A percentile compares a stretch with the other conserved stretches of the same genome.
Conservation (phyloP, 2,113 vertebrate genomes). For the Asarcornis scutulata region DNA sequence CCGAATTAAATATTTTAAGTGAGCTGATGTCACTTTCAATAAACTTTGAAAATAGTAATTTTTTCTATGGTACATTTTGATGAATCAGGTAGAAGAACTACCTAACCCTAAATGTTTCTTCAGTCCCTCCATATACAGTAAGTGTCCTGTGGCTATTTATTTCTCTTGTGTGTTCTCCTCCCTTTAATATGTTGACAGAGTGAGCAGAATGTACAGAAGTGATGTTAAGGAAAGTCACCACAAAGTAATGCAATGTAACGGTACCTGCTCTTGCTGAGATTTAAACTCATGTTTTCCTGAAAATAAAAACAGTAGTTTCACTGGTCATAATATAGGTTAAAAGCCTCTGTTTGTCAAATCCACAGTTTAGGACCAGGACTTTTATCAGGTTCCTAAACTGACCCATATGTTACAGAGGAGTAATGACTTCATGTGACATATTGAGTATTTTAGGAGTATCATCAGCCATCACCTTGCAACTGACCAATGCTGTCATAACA, state of each 20-base stretch:
- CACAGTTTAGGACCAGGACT: neutral
- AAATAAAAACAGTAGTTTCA: neutral
- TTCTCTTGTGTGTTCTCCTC: neutral
- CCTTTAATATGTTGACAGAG: neutral
- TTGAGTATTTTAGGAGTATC: neutral
- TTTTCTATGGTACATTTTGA: neutral
- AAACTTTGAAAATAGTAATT: neutral
- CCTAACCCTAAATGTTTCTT: neutral
- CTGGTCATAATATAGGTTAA: neutral
- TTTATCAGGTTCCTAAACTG: neutral
- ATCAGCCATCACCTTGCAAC: neutral
- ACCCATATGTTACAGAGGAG: neutral
- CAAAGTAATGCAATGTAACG: neutral
- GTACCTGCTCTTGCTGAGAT: neutral
- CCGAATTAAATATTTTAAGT: neutral
- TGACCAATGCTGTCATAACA: neutral
- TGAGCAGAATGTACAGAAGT: neutral
- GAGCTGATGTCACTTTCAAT: neutral
- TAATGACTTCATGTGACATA: neutral
- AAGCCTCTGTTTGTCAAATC: neutral
- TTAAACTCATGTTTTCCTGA: neutral
- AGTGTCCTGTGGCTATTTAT: neutral
- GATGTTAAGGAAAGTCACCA: neutral
- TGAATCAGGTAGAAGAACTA: neutral
- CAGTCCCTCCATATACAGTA: neutral